Evolutionary conservation across 2,113 vertebrate species (phyloP), one percentile per base, ranked within the genome.

Genomic region (Atlantisia rogersi): DNA sequence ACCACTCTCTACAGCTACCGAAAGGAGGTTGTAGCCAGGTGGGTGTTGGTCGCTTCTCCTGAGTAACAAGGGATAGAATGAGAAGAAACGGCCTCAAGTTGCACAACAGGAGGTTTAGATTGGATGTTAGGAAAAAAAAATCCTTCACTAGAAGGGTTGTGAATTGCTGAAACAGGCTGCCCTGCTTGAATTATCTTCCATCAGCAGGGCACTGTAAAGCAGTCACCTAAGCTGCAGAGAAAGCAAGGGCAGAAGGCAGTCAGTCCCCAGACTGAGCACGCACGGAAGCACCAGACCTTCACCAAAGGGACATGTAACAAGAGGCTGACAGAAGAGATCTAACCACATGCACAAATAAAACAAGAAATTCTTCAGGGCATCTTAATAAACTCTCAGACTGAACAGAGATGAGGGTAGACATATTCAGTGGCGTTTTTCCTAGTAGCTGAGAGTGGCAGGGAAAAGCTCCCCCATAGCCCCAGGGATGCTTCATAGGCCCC

Each of bases 371-470:
- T 73, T 92, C 62, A 68, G 25, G 37, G 28, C 16, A 40, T 59
- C 73, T 64, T 80, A 73, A 56, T 31, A 85, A 95, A 53, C 25
- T 77, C 44, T 37, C 68, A 78, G 77, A 39, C 40, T 75, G 26
- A 91, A 46, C 12, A 60, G 52, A 59, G 60, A 35, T 73, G 86
- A 88, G 26, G 37, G 48, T 48, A 96, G 71, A 69, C 29, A 60
- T 32, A 86, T 32, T 15, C 39, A 44, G 29, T 65, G 50, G 64
- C 10, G 5, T 56, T 56, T 56, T 58, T 79, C 31, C 31, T 62
- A 86, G 40, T 37, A 78, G 46, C 0, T 0, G 1, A 40, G 2
- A 74, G 48, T 11, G 15, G 29, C 20, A 15, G 44, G 52, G n/a
- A 12, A 60, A 88, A 53, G 39, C 32, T 14, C 14, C 6, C 14